Evolutionary conservation across 1,140 invertebrate species (phyloP).

Genomic region (Nixonia krombeini): DNA sequence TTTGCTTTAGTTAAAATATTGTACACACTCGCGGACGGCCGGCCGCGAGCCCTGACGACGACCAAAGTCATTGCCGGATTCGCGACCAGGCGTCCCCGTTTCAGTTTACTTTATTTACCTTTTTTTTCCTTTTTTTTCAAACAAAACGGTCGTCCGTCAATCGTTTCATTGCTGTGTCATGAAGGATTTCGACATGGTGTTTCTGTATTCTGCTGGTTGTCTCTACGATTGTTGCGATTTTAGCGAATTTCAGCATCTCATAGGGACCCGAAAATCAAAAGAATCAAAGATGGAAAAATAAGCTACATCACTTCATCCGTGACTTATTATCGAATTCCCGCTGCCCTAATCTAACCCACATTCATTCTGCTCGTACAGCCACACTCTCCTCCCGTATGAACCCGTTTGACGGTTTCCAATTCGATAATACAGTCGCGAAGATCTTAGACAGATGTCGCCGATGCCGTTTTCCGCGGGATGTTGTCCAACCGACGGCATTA

Average conservation of each 20-base stretch:
- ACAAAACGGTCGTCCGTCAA: slow-evolving; percentile 62
- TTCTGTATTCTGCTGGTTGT: slow-evolving; percentile 52
- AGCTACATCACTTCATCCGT: neutral
- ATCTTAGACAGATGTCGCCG: no score
- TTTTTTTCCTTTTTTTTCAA: slow-evolving; percentile 34
- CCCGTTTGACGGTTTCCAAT: no score
- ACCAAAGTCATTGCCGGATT: slow-evolving; percentile 15
- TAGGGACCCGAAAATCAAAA: slow-evolving; percentile 46
- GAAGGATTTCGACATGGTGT: slow-evolving; percentile 62
- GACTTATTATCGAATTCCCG: no score
- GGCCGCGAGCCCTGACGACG: slow-evolving; percentile 51
- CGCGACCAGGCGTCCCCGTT: slow-evolving; percentile 53
- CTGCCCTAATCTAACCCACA: no score
- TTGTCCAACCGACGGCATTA: no score
- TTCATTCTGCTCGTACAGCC: no score
- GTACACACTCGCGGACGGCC: slow-evolving; percentile 62
- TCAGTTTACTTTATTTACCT: slow-evolving; percentile 19
- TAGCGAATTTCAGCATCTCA: slow-evolving; percentile 51
- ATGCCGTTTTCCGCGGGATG: no score
- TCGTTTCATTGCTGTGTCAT: slow-evolving; percentile 62
- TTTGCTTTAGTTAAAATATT: slow-evolving; percentile 63
- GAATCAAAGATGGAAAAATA: no score
- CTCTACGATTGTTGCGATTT: slow-evolving; percentile 10
- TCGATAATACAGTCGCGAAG: no score
- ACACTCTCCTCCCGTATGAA: no score